These are phyloP conservation scores for Diploptera punctata DNA, from an alignment of 2,888 invertebrate genomes.

Conservation along the genomic window DNA sequence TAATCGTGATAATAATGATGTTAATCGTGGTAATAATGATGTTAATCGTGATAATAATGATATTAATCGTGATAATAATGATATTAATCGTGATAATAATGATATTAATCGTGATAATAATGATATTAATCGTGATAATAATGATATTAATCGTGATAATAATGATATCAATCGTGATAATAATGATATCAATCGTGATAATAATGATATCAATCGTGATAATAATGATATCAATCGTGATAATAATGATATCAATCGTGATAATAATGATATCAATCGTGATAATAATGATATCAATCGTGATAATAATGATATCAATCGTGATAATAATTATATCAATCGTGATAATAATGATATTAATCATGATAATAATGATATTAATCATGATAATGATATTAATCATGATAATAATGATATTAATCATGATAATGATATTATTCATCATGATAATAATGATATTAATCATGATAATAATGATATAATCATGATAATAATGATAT, in stretches of 20 bases:
- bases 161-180: background rate
- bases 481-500: too few species aligned
- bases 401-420: background rate
- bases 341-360: background rate
- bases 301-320: background rate
- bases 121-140: too few species aligned
- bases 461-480: background rate
- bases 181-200: too few species aligned
- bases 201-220: too few species aligned
- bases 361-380: background rate
- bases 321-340: background rate
- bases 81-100: too few species aligned
- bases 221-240: too few species aligned
- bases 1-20: background rate
- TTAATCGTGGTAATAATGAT: background rate
- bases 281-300: too few species aligned
- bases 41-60: background rate
- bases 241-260: too few species aligned
- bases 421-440: too few species aligned
- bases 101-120: too few species aligned
- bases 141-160: background rate
- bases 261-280: too few species aligned
- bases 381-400: background rate
- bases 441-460: background rate
- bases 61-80: background rate